Evolutionary conservation across 2,888 invertebrate genomes (phyloP), one percentile per base, ranked within the genome.

Genomic region (Scrobipalpa costella): DNA sequence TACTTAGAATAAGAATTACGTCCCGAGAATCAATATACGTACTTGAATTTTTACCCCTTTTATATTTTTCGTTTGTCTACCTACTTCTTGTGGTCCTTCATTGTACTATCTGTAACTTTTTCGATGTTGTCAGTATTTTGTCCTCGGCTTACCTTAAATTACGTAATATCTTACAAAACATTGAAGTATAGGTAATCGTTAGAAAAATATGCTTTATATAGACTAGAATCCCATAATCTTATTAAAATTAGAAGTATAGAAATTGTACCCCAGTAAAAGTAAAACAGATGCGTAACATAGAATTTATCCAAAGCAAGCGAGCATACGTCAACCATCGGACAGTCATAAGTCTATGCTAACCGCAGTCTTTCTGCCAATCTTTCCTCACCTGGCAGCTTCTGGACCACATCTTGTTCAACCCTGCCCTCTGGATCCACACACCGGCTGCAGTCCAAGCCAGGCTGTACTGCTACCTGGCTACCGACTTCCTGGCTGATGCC

Each of bases 391-490:
- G 96, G 95, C 98, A 99, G 96, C 94, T 99, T 75, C 94, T 99
- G 93, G 99, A 99, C 92, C 98, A 99, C 93, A 96, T 99, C 66
- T 95, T 99, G 71, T 99, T 99, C 94, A 99, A 99, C 93, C 99
- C 99, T 8, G 98, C 98, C 36, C 93, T 99, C 68, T 99, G 99
- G 99, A 99, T 99, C 79, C 98, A 99, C 91, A 98, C 99, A 11
- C 97, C 98, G 61, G 97, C 99, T 38, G 95, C 97, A 70, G 99
- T 99, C 8, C 99, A 99, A 87, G 97, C 97, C 57, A 93, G 96
- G 71, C 94, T 99, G 60, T 99, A 99, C 93, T 97, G 98, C 79
- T 99, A 99, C 92, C 92, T 99, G 89, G 98, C 99, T 52, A 98
- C 98, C n/a, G 99, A 99, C 88, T 99, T 99, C 92, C 93, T 99